Conservation (phyloP, 2,113 vertebrate genomes). For the Meles meles region DNA sequence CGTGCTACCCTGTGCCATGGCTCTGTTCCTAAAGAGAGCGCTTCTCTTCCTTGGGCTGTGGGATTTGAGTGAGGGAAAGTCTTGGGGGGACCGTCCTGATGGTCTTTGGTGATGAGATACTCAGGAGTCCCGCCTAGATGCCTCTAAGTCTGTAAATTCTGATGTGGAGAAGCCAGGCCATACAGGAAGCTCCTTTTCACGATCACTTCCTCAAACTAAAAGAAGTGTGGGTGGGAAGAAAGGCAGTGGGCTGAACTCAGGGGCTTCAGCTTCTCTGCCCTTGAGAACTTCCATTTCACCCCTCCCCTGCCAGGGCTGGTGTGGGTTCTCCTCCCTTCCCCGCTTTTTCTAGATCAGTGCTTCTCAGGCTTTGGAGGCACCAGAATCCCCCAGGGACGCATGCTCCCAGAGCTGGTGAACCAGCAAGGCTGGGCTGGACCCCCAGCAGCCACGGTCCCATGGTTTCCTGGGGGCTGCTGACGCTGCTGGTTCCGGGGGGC, state of each 20-base stretch:
- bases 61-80: not conserved
- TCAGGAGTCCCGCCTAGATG: not conserved
- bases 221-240: not conserved
- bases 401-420: not conserved
- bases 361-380: not conserved
- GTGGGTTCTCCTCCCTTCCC: not conserved
- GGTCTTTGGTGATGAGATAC: not conserved
- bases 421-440: not conserved
- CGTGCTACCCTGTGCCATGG: rapidly evolving
- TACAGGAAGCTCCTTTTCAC: not conserved
- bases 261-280: not conserved
- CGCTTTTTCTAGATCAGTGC: not conserved
- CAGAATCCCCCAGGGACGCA: not conserved
- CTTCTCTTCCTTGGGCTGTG: not conserved
- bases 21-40: not conserved
- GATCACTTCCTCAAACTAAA: conserved; percentile 3
- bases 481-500: not conserved
- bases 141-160: not conserved
- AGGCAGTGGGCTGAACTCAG: not conserved
- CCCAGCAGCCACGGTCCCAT: too few relatives aligned
- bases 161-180: not conserved
- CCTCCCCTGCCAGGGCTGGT: not conserved
- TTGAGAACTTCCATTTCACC: not conserved
- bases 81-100: too few relatives aligned
- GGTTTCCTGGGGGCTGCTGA: not conserved